Conservation (phyloP, 2,113 vertebrate genomes). For the Seriola dumerili region DNA sequence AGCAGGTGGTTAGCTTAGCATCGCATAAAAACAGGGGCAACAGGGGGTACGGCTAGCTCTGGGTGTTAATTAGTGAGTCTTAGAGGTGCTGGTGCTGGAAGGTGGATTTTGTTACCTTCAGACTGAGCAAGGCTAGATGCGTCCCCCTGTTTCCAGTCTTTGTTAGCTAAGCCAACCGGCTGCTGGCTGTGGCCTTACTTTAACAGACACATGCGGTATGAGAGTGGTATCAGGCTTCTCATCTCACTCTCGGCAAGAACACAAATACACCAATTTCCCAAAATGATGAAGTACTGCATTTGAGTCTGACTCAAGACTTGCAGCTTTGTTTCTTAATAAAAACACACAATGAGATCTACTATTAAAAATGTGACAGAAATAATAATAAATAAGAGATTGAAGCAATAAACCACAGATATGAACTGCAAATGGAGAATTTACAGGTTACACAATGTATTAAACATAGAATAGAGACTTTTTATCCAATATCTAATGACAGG, state of each 20-base stretch:
- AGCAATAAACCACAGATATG: not conserved
- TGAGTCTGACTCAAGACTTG: not conserved
- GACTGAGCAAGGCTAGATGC: not conserved
- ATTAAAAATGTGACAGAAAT: not conserved
- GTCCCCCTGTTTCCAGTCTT: conserved; percentile 1
- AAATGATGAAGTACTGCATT: not conserved
- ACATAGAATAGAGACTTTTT: not conserved
- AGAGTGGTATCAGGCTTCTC: conserved; percentile 1
- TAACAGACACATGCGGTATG: not conserved
- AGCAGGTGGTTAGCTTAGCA: conserved; percentile 14
- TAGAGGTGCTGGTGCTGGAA: not conserved
- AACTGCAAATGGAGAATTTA: not conserved
- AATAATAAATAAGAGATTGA: not conserved
- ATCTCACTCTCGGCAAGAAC: not conserved
- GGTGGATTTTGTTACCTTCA: not conserved
- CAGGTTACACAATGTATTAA: not conserved
- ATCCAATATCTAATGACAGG: not conserved
- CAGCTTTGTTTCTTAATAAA: not conserved
- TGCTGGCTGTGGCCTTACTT: not conserved
- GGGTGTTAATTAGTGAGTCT: conserved; percentile 12
- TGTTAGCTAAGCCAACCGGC: conserved; percentile 13
- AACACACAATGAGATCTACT: not conserved
- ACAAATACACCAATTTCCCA: conserved; percentile 1
- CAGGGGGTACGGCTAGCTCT: not conserved
- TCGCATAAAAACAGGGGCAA: not conserved